These are phyloP conservation scores for Halichondria panicea DNA, from an alignment of 37 sponge, comb jelly and placozoan species.

Conservation along the genomic window DNA sequence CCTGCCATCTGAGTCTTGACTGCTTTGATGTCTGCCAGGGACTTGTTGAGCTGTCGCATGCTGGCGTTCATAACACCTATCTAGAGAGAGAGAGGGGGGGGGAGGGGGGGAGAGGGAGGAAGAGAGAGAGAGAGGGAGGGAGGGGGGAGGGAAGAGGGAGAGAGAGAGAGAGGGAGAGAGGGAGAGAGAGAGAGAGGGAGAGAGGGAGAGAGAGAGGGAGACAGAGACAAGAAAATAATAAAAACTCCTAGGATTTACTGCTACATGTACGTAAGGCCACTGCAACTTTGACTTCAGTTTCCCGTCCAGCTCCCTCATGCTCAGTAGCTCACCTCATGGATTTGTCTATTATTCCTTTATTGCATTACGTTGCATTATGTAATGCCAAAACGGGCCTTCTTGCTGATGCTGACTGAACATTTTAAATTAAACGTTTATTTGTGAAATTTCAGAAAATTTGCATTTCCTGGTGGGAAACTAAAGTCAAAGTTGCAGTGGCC, in stretches of 20 bases:
- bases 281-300: too few species aligned
- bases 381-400: too few species aligned
- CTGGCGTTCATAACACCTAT: neutral
- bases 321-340: neutral
- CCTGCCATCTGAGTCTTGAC: conserved; percentile 12
- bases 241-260: too few species aligned
- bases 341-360: neutral
- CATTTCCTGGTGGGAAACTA: too few species aligned
- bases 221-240: neutral
- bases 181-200: neutral
- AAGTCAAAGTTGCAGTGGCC: too few species aligned
- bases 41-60: neutral
- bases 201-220: conserved; percentile 1
- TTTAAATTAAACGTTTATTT: neutral
- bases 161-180: conserved; percentile 10
- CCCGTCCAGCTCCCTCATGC: conserved; percentile 12
- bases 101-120: conserved; percentile 5
- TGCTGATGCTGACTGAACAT: neutral
- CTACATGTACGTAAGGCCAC: too few species aligned
- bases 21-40: neutral
- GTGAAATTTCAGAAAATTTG: neutral
- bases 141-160: conserved; percentile 23
- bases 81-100: neutral
- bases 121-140: conserved; percentile 16
- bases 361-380: too few species aligned